phyloP scores from a whole-genome alignment of 2,113 vertebrate genomes.

The Albula goreensis region DNA sequence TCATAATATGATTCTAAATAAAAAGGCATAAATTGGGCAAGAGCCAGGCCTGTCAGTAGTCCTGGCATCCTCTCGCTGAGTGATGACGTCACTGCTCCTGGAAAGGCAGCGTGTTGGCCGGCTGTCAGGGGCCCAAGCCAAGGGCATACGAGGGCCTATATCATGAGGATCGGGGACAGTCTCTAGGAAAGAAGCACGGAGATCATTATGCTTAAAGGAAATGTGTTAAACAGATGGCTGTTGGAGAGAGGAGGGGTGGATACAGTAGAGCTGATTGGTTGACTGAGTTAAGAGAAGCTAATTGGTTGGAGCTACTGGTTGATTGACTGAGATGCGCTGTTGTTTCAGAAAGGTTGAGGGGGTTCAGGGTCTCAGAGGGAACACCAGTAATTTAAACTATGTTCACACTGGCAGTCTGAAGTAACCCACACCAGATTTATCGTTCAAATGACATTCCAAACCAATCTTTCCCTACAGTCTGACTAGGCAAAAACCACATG shows the following conservation, averaged over 20 bases:
- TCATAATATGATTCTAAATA: neutral
- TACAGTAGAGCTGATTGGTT: slow-evolving; percentile 42
- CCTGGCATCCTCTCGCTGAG: neutral
- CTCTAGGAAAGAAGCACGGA: slow-evolving; percentile 38
- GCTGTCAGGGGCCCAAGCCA: neutral
- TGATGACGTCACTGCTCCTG: slow-evolving; percentile 13
- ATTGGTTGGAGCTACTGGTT: no score
- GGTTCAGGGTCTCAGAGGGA: neutral
- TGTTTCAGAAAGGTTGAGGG: neutral
- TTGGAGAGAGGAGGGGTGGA: slow-evolving; percentile 39
- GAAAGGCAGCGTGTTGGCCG: neutral
- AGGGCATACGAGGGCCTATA: slow-evolving; percentile 23
- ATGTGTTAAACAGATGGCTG: slow-evolving; percentile 54
- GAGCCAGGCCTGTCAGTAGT: neutral
- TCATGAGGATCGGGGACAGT: slow-evolving; percentile 32
- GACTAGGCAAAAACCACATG: no score
- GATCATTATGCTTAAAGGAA: neutral
- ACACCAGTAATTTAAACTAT: no score
- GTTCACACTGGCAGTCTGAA: no score
- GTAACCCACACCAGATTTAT: no score
- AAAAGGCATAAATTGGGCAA: neutral
- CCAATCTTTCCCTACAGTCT: no score
- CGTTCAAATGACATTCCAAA: no score
- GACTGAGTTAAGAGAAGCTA: slow-evolving; percentile 10
- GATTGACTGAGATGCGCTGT: neutral